Conservation (phyloP, 2,113 vertebrate species). For the Rhinopithecus roxellana region DNA sequence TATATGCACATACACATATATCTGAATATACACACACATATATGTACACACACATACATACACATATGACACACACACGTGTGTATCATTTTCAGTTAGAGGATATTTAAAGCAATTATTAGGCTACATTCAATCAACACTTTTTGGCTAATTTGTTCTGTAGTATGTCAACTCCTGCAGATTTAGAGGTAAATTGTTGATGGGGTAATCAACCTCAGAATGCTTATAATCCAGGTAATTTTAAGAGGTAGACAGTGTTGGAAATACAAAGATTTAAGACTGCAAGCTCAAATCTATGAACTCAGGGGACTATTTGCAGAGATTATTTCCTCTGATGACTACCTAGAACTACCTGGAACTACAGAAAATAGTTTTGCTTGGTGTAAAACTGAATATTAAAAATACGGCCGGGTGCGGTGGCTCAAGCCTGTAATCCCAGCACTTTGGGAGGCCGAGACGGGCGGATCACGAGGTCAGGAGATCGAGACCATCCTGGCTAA, state of each 20-base stretch:
- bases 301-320: not conserved
- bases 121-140: not conserved
- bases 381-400: not conserved
- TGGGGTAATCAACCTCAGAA: not conserved
- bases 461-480: no score
- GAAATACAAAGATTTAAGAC: not conserved
- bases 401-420: not conserved
- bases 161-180: not conserved
- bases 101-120: not conserved
- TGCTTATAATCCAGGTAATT: not conserved
- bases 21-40: not conserved
- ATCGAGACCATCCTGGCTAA: no score
- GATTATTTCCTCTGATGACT: not conserved
- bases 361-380: not conserved
- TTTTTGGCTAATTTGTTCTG: not conserved
- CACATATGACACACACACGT: not conserved
- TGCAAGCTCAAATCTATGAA: not conserved
- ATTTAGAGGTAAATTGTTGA: not conserved
- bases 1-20: not conserved
- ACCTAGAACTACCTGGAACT: not conserved
- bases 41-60: not conserved
- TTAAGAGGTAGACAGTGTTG: not conserved
- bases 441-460: no score
- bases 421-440: no score
- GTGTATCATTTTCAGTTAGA: not conserved